Conservation (phyloP, 2,797 vertebrate species). For the Hyperoplus immaculatus region DNA sequence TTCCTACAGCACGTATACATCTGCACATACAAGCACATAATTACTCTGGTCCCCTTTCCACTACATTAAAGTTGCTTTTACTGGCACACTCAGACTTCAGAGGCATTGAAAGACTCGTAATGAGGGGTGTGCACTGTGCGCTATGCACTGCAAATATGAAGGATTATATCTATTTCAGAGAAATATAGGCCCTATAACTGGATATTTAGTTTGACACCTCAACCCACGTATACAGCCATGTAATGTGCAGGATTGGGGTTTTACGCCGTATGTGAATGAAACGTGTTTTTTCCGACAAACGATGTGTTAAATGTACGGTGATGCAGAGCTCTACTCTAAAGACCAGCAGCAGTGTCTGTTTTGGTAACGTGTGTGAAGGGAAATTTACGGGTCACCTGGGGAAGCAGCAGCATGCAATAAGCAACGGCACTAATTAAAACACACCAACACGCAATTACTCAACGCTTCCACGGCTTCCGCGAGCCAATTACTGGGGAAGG, state of each 20-base stretch:
- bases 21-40: conserved; percentile 14
- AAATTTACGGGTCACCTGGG: conserved; percentile 70
- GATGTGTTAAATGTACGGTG: conserved; percentile 19
- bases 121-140: no score
- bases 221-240: not conserved
- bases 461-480: conserved; percentile 51
- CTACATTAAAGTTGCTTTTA: conserved; percentile 16
- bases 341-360: conserved; percentile 23
- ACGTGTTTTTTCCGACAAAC: conserved; percentile 1
- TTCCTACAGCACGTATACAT: not conserved
- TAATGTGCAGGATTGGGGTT: not conserved
- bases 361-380: conserved; percentile 26
- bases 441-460: conserved; percentile 80
- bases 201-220: not conserved
- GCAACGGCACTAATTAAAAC: conserved; percentile 78
- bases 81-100: not conserved
- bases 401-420: conserved; percentile 67
- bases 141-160: not conserved
- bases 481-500: conserved; percentile 73
- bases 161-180: not conserved
- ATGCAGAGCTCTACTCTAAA: conserved; percentile 16
- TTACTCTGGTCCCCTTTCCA: not conserved
- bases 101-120: not conserved
- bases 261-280: not conserved
- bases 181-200: not conserved